Evolutionary conservation across 2,113 vertebrate species (phyloP).

Genomic region (Mobula hypostoma): DNA sequence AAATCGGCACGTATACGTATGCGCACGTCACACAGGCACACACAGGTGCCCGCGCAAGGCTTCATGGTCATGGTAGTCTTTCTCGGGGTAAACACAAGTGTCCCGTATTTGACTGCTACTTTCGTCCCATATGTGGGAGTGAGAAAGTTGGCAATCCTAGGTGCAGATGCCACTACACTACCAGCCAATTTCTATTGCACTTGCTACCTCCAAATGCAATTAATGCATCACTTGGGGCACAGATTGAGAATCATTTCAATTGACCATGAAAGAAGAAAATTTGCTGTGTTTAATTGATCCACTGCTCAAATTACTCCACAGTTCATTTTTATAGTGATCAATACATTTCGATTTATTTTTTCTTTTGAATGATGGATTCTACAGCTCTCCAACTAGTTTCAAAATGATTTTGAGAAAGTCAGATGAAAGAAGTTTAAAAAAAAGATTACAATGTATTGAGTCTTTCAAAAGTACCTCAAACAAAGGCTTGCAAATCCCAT

Average conservation of each 20-base stretch:
- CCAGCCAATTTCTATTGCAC: background rate
- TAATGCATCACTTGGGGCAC: background rate
- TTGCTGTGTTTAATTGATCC: background rate
- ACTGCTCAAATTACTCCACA: background rate
- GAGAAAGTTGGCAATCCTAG: too few relatives aligned
- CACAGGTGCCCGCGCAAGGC: too few relatives aligned
- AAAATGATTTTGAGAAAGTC: conserved; percentile 11
- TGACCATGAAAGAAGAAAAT: background rate
- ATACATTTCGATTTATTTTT: background rate
- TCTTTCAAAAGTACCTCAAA: conserved; percentile 40
- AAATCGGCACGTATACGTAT: too few relatives aligned
- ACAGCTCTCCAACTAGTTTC: background rate
- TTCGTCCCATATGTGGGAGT: too few relatives aligned
- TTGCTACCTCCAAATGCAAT: background rate
- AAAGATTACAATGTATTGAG: background rate
- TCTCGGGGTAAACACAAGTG: too few relatives aligned
- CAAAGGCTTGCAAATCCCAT: conserved; percentile 40
- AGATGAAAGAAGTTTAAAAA: too few relatives aligned
- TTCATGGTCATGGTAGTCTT: too few relatives aligned
- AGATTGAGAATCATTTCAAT: background rate
- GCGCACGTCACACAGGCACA: too few relatives aligned
- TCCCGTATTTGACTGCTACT: too few relatives aligned
- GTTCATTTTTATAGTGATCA: background rate
- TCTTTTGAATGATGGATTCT: background rate
- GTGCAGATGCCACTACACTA: too few relatives aligned